A percentile compares a stretch with the other conserved stretches of the same genome.
Evolutionary conservation across 2,113 vertebrate species (phyloP).

Genomic region (Oryzias melastigma): DNA sequence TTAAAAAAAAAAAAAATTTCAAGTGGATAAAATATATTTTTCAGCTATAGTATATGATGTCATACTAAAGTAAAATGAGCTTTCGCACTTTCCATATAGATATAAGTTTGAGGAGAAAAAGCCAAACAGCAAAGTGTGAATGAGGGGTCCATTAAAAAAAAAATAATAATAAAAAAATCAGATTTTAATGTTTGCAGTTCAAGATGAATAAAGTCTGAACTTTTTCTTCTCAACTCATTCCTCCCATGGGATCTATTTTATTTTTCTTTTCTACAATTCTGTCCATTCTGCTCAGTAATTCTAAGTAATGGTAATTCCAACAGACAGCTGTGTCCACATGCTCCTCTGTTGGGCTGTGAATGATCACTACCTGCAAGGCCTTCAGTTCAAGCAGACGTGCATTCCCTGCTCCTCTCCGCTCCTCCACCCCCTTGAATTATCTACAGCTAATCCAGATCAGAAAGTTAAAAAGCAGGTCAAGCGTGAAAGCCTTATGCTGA

Average conservation of each 20-base stretch:
- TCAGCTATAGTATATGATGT: too few species aligned
- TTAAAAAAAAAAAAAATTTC: too few species aligned
- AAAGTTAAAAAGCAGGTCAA: constrained; percentile 74
- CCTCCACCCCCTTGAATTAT: constrained; percentile 44
- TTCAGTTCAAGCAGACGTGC: constrained; percentile 39
- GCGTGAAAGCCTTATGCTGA: constrained; percentile 70
- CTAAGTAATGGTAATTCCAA: constrained; percentile 34
- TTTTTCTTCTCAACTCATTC: constrained; percentile 22
- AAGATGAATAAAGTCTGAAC: constrained; percentile 21
- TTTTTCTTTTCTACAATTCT: constrained; percentile 5
- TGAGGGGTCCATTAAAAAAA: too few species aligned
- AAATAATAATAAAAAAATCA: too few species aligned
- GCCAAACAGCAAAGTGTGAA: too few species aligned
- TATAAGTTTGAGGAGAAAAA: too few species aligned
- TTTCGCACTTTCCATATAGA: too few species aligned
- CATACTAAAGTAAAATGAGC: too few species aligned
- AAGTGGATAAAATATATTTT: too few species aligned
- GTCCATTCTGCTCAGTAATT: constrained; percentile 13
- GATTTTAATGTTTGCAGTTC: constrained; percentile 3
- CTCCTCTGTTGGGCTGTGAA: constrained; percentile 56
- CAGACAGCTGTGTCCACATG: constrained; percentile 60
- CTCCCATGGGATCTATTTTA: constrained; percentile 5
- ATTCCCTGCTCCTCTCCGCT: constrained; percentile 47
- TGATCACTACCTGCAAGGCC: constrained; percentile 66
- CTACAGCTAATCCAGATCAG: constrained; percentile 69